Evolutionary conservation across 2,888 invertebrate genomes (phyloP), one percentile per base, ranked within the genome.

Genomic region (Aphidoletes aphidimyza): DNA sequence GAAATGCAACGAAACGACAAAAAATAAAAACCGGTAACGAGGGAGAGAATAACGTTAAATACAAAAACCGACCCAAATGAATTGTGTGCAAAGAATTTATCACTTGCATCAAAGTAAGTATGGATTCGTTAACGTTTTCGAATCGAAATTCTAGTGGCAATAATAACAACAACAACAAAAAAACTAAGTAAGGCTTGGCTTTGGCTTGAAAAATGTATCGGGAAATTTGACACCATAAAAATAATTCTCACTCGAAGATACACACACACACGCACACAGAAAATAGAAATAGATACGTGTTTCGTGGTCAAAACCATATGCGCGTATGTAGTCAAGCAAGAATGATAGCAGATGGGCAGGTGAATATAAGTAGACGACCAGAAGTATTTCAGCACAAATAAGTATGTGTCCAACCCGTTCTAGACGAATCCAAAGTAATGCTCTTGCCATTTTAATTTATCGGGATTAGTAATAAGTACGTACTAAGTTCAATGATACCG

Each of bases 351-450:
- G 69, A 2, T 69, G 69, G 26, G 14, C 69, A 69, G 69, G 69
- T 69, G 69, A 30, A 26, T 30, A 1, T 30, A 69, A 69, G 9
- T 69, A n/a, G 69, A 69, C 69, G 69, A 69, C 69, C 69, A 14
- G 14, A 17, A 69, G 14, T 30, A 69, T 30, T 69, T 17, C 6
- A 42, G 6, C 42, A 22, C 34, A 69, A 69, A 1, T 54, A n/a
- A 54, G 5, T 54, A n/a, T n/a, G n/a, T n/a, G n/a, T n/a, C 69
- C 69, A 69, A 69, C 69, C 69, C 69, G 30, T 69, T 69, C 69
- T 5, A 30, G 69, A 30, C 30, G 69, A 69, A 69, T 69, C 69
- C 69, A 69, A 69, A 30, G 34, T 69, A 69, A 69, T 69, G 69
- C 69, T 14, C 26, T 69, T 69, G n/a, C n/a, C n/a, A n/a, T n/a